Percentiles rank a stretch among this genome's conserved stretches.
phyloP scores from a whole-genome alignment of 2,888 invertebrate species.

The Disparrhopalites patrizii region DNA sequence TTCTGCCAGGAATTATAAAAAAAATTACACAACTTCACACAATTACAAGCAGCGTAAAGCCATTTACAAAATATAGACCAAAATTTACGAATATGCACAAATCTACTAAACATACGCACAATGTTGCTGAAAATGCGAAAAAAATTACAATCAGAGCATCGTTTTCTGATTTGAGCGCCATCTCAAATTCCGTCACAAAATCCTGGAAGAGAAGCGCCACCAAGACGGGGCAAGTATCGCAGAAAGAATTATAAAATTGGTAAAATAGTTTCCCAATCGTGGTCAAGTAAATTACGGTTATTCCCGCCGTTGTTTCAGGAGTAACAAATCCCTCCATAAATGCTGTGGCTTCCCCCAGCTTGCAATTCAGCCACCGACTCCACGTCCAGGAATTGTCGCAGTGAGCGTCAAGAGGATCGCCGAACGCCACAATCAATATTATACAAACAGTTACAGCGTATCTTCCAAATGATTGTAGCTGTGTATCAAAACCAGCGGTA shows the following conservation, averaged over 20 bases:
- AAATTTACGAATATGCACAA: neutral
- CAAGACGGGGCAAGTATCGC: neutral
- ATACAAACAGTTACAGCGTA: too few relatives aligned
- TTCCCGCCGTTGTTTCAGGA: too few relatives aligned
- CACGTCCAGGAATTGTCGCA: neutral
- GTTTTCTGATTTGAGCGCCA: neutral
- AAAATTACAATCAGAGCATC: neutral
- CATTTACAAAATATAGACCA: neutral
- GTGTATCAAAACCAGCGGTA: too few relatives aligned
- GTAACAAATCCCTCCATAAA: too few relatives aligned
- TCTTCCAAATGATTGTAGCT: too few relatives aligned
- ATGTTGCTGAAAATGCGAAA: neutral
- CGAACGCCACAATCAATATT: neutral
- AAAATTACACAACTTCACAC: too few relatives aligned
- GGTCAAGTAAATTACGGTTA: neutral
- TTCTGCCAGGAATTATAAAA: too few relatives aligned
- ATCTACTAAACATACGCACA: neutral
- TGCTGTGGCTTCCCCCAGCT: neutral
- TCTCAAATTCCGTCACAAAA: neutral
- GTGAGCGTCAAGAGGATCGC: neutral
- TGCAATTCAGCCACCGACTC: neutral
- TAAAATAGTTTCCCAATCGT: neutral
- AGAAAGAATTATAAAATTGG: constrained; percentile 3
- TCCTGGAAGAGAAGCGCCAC: neutral
- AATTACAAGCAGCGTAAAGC: too few relatives aligned